Evolutionary conservation across 2,797 vertebrate species (phyloP), one percentile per base, ranked within the genome.

Genomic region (Sebastes diploproa): DNA sequence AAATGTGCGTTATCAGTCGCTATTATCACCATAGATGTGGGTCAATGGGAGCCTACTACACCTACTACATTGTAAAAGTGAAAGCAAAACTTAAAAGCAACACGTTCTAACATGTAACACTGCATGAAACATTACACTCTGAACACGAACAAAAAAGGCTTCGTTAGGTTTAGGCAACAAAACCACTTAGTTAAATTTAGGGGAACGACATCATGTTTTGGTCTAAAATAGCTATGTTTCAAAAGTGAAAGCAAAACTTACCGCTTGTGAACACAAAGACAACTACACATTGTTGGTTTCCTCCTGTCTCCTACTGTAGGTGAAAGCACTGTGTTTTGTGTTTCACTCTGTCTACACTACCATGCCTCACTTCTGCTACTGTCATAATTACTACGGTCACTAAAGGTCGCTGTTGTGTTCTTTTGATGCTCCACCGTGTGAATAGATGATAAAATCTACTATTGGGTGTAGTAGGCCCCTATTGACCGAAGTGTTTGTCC

Each of bases 141-240:
- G 46, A 52, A 52, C 46, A 52, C 18, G 9, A 20, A 50, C 42
- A 20, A 52, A 52, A 52, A 52, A 52, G 46, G 8, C 0, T 52
- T 52, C 46, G 0, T 52, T 52, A 52, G 46, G 46, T 52, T n/a
- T 52, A 52, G 46, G 46, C 18, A 52, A 52, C 46, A 52, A 52
- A 52, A 52, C 46, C 18, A 52, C 46, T 52, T 52, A 20, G 18
- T 9, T 52, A 8, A 52, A 52, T 52, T 50, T n/a, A 52, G 7
- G 46, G 46, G 46, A n/a, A 52, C 0, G 4, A 20, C 3, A 52
- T 52, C 2, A 0, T 0, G 42, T 52, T 52, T 50, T 52, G 46
- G 46, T 0, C 16, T 50, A 20, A 50, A 50, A 50, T 50, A 20
- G 16, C 46, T 50, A 50, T 18, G 46, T 50, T 50, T 50, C 46